Base-by-base conservation (phyloP, 2,888 invertebrate genomes). In the Andrena bucephala region DNA sequence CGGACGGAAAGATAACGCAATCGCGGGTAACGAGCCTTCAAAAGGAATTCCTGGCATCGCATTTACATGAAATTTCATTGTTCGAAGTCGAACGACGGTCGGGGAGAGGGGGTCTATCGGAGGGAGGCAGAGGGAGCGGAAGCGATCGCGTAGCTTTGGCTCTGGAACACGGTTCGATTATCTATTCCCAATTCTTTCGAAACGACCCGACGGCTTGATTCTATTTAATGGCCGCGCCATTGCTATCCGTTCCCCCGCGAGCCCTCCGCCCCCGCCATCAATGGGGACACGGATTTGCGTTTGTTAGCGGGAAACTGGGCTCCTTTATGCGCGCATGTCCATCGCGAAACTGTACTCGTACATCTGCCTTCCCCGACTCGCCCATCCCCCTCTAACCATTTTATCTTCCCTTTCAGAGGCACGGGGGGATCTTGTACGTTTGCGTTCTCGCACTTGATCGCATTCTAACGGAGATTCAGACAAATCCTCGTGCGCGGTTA, bases 211-310 rank as follows among this genome's bases (percentile, higher is more conserved):
- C 75, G 81, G 87, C 83, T 84, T 85, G 88, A 89, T 90, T 85
- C 88, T 88, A 87, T 90, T 91, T 90, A 90, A 91, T 89, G 88
- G 86, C 87, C 85, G 86, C 84, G 86, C 84, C 74, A 65, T 81
- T 77, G 83, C 86, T 88, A 85, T 83, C 85, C 78, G 77, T 77
- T 84, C 86, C 71, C 69, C 81, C 76, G 85, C 83, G 80, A 86
- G 77, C 85, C 85, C 85, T 79, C 75, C 82, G 73, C 74, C 77
- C 77, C 83, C 78, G 69, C 87, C 85, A 81, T 89, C 86, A 89
- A 90, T 89, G 85, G 24, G 85, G 84, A 85, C 86, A 85, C 86
- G 88, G 87, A 89, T 91, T 89, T 90, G 88, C 86, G 89, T 90
- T 89, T 90, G 89, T 86, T 88, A 85, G 85, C 84, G 87, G 85